Percentiles rank a stretch among this genome's conserved stretches.
These are phyloP conservation scores for Nesogale talazaci DNA, from an alignment of 2,113 vertebrate genomes.

Conservation along the genomic window DNA sequence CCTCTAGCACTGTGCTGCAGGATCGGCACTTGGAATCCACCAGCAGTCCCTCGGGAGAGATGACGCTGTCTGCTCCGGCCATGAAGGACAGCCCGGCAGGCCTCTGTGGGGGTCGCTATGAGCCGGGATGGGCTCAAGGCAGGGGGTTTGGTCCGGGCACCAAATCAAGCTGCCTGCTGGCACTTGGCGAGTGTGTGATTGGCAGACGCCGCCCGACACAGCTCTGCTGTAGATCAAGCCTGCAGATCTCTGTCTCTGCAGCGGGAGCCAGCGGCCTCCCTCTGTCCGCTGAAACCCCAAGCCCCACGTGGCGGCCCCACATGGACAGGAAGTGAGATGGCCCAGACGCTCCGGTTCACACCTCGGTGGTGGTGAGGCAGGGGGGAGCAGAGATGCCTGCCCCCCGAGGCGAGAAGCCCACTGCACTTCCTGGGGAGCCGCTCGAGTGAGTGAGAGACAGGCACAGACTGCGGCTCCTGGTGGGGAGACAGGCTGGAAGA, in stretches of 20 bases:
- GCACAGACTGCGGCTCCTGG: slow-evolving; percentile 69
- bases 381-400: slow-evolving; percentile 4
- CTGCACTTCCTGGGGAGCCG: slow-evolving; percentile 24
- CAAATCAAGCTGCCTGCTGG: not conserved
- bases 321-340: not conserved
- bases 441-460: slow-evolving; percentile 69
- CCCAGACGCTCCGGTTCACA: not conserved
- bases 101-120: too few relatives aligned
- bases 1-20: not conserved
- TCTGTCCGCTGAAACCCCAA: not conserved
- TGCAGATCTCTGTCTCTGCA: not conserved
- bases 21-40: not conserved
- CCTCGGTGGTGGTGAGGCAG: not conserved
- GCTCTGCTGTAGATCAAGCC: not conserved
- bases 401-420: not conserved
- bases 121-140: too few relatives aligned
- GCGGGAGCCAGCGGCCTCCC: not conserved
- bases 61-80: too few relatives aligned
- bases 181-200: not conserved
- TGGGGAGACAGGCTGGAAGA: not conserved
- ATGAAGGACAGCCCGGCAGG: too few relatives aligned
- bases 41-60: not conserved
- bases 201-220: not conserved
- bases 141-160: not conserved
- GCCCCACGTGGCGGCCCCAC: not conserved